Evolutionary conservation across 2,113 vertebrate genomes (phyloP).

Genomic region (Elachura formosa): DNA sequence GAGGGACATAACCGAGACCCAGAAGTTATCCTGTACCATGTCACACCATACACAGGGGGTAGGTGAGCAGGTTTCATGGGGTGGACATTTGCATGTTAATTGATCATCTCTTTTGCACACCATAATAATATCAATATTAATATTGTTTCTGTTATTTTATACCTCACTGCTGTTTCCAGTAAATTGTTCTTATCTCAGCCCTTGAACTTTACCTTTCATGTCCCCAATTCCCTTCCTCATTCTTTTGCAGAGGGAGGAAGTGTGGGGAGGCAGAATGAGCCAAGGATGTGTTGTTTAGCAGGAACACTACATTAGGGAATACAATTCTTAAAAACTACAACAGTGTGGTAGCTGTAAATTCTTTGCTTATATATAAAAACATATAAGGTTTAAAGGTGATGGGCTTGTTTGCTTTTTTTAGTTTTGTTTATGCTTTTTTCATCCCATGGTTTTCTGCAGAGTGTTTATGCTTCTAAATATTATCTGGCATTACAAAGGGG

Average conservation of each 20-base stretch:
- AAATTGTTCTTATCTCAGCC: background rate
- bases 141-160: too few species aligned
- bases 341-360: background rate
- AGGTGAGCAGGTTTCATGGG: fast-evolving
- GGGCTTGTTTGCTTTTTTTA: background rate
- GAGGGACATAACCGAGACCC: too few species aligned
- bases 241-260: fast-evolving
- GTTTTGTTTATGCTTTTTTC: background rate
- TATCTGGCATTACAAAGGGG: background rate
- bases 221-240: background rate
- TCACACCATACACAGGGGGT: fast-evolving
- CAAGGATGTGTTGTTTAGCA: background rate
- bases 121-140: background rate
- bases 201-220: background rate
- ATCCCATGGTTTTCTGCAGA: background rate
- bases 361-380: background rate
- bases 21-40: fast-evolving
- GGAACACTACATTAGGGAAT: background rate
- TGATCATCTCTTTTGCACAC: background rate
- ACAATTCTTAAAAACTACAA: background rate
- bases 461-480: background rate
- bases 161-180: too few species aligned
- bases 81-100: background rate
- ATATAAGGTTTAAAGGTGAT: background rate
- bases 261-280: background rate